Evolutionary conservation across 2,797 vertebrate species (phyloP), one percentile per base, ranked within the genome.

Genomic region (Morelia viridis): DNA sequence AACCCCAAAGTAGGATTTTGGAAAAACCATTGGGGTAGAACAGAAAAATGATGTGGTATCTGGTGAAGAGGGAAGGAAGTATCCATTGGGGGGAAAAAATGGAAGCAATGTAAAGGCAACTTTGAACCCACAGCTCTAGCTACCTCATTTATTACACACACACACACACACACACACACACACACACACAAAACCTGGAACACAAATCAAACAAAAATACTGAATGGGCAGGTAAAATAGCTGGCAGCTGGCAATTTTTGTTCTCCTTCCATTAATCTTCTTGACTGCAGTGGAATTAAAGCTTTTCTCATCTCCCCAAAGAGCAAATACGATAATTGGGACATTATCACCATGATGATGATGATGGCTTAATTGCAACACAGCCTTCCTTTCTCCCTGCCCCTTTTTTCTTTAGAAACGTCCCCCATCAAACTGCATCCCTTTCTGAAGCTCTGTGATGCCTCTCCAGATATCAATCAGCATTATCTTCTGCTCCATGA

Each of bases 221-320:
- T 31, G 19, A 83, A 83, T 4, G 26, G 89, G 41, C 71, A 90
- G 89, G 35, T 83, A 90, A 83, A 83, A 90, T 61, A 46, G 17
- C 35, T 60, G 41, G 24, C 2, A 60, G 68, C 9, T 80, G 57
- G 57, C 35, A 80, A 83, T 58, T 11, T 61, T n/a, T n/a, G 13
- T 90, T 90, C 26, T 46, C 53, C 15, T 90, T 58, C 89, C 31
- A 50, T 90, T 90, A 61, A 60, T 83, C 76, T 90, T 84, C 89
- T 61, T 80, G 71, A 80, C 71, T 80, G 71, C 19, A 80, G 71
- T 46, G 71, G 71, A 80, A 80, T 80, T 68, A 56, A 56, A 56
- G 64, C 62, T 68, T 65, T 68, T 50, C 62, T 31, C 62, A 68
- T n/a, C 64, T 89, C 17, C 64, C 88, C n/a, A 31, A 28, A 50